These are phyloP conservation scores for Lemur catta DNA, from an alignment of 2,797 vertebrate genomes.

Conservation along the genomic window DNA sequence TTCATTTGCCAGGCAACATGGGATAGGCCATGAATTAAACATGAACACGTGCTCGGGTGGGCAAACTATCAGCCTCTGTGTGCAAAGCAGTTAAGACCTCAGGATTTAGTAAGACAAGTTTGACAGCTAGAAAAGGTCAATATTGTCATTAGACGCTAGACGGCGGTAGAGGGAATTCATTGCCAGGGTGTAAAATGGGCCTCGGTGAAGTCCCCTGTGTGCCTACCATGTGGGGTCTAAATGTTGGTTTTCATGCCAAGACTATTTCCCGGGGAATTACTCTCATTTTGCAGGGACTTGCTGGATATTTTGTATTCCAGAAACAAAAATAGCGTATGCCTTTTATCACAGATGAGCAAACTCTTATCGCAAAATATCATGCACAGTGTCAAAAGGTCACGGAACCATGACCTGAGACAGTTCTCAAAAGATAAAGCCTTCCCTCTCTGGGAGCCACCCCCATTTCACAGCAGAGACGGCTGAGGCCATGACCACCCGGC, in stretches of 20 bases:
- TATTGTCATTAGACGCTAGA: conserved; percentile 56
- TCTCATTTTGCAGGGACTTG: not conserved
- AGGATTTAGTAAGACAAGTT: conserved; percentile 74
- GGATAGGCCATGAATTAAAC: conserved; percentile 78
- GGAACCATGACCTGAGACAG: not conserved
- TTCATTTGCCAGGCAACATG: conserved; percentile 18
- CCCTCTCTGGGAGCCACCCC: not conserved
- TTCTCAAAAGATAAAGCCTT: not conserved
- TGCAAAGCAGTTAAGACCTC: conserved; percentile 77
- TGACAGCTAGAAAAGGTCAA: conserved; percentile 80
- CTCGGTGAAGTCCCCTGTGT: conserved; percentile 24
- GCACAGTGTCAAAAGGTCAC: not conserved
- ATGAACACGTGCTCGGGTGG: conserved; percentile 73
- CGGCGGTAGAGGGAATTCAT: conserved; percentile 70
- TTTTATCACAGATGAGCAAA: not conserved
- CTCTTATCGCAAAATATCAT: not conserved
- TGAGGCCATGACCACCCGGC: not conserved
- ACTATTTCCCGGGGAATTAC: not conserved
- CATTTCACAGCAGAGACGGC: not conserved
- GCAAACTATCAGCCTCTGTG: conserved; percentile 65
- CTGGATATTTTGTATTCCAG: not conserved
- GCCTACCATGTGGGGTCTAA: not conserved
- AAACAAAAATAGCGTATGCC: not conserved
- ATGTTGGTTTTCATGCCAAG: not conserved
- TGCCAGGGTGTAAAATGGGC: conserved; percentile 32